phyloP scores from a whole-genome alignment of 2,797 vertebrate species.

The Synanceia verrucosa region DNA sequence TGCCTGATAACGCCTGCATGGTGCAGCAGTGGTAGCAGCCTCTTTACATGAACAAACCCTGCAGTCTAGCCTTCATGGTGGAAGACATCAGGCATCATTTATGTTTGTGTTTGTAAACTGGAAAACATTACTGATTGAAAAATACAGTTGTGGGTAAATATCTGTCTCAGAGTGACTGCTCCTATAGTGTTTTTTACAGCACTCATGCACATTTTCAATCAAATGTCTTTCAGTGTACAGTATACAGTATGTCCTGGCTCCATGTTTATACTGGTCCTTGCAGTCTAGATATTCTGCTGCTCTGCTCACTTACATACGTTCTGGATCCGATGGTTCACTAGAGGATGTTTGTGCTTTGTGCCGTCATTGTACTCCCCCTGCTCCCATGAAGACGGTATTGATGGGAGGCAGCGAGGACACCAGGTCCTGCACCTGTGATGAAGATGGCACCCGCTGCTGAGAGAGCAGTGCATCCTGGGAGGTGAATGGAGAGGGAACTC shows the following conservation, averaged over 20 bases:
- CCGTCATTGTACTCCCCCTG: constrained; percentile 86
- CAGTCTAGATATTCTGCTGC: neutral
- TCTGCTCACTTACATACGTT: neutral
- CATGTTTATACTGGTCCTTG: constrained; percentile 4
- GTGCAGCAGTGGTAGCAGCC: neutral
- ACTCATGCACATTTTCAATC: neutral
- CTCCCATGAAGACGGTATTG: constrained; percentile 97
- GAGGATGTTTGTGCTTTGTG: neutral
- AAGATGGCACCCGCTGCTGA: constrained; percentile 74
- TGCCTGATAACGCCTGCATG: neutral
- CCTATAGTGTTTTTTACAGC: neutral
- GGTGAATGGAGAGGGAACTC: constrained; percentile 82
- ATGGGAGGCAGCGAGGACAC: constrained; percentile 94
- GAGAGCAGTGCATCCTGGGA: constrained; percentile 87
- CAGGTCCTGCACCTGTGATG: constrained; percentile 84
- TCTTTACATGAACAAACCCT: neutral
- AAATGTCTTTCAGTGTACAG: no score
- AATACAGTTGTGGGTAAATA: constrained; percentile 4
- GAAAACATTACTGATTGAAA: neutral
- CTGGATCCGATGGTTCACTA: neutral
- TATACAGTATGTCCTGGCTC: neutral
- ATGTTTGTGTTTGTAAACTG: neutral
- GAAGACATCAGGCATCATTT: constrained; percentile 31
- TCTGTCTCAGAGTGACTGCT: neutral
- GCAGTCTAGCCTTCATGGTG: neutral